Base-by-base conservation (phyloP, 2,797 vertebrate genomes). In the Melanitta fusca region DNA sequence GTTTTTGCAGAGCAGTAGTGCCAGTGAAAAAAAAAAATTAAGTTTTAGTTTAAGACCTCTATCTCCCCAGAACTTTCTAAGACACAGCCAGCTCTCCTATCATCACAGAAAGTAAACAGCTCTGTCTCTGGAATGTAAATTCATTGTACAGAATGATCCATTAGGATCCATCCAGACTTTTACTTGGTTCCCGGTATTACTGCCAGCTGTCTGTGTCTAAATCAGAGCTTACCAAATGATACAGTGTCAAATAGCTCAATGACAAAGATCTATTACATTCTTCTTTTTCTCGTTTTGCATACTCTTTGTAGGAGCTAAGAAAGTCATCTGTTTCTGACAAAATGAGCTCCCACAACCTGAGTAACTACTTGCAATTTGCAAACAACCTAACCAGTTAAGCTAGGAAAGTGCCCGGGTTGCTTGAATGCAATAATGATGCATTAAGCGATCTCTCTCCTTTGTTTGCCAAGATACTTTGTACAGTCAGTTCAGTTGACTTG, bases 311-410 rank as follows among this genome's bases (percentile, higher is more conserved):
- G 80, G 75, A 82, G 53, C 64, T 68, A 91, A 94, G 61, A 79
- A 88, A 81, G 49, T 88, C 8, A 79, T 68, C 64, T 80, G 36
- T 83, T 71, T 65, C 58, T 77, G 65, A 85, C 78, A 82, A 94
- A 89, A 88, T 51, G 60, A 88, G 86, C 45, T 91, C 66, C 91
- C 93, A 64, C n/a, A 89, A 88, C 65, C 41, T 57, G 30, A 92
- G 66, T 74, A 96, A 95, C 81, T 89, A 89, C 47, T 72, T 56
- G 65, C 45, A 84, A 91, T 41, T 92, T 92, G 80, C 69, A 93
- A 95, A 96, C 75, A 83, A 85, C 51, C 85, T 57, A 75, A 93
- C 80, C 89, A 93, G 80, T 87, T 84, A 82, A 87, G 85, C 83
- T 79, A 94, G 78, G 69, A 93, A 92, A 96, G 89, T 27, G 34